Base-by-base conservation (phyloP, 2,888 invertebrate genomes). In the Lasioglossum oenotherae region DNA sequence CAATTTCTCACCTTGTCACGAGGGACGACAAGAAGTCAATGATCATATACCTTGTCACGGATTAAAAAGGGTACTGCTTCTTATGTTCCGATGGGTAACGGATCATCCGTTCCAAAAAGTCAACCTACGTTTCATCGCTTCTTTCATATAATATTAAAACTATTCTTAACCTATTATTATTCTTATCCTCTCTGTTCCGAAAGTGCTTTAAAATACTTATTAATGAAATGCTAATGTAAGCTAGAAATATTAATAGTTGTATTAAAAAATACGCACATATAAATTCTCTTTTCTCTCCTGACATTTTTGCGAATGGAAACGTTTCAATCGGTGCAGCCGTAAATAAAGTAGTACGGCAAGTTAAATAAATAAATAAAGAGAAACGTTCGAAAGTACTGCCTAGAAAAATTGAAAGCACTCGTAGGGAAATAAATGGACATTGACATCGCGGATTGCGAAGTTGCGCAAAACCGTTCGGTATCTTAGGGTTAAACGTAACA, bases 1-100 rank as follows among this genome's bases (percentile, higher is more conserved):
- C 91, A 92, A 91, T 92, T 92, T 92, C 90, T 92, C 92, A 82
- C 91, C 89, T 88, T 83, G 87, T 75, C 79, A 69, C 57, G 57
- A 41, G 44, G 49, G 19, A 53, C 79, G 77, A 74, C 69, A 89
- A 90, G 82, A 88, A 88, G 49, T 53, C 60, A 23, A 23, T 82
- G 74, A 74, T 49, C 78, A 72, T 74, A 78, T 82, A 69, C 79
- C 74, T 74, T 75, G 73, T 72, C 80, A 82, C 76, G 74, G 67
- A 76, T 78, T 84, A 78, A 72, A 84, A 82, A 53, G 71, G 72
- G 12, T 46, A 69, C 49, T 41, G 57, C 74, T 88, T 89, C 86
- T 88, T 88, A 74, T 69, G n/a, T 44, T 72, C 81, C 19, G 14
- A 31, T 35, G 41, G 23, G 14, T 14, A 49, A 19, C 46, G 31